Evolutionary conservation across 2,888 invertebrate genomes (phyloP).

Genomic region (Chrysodeixis includens): DNA sequence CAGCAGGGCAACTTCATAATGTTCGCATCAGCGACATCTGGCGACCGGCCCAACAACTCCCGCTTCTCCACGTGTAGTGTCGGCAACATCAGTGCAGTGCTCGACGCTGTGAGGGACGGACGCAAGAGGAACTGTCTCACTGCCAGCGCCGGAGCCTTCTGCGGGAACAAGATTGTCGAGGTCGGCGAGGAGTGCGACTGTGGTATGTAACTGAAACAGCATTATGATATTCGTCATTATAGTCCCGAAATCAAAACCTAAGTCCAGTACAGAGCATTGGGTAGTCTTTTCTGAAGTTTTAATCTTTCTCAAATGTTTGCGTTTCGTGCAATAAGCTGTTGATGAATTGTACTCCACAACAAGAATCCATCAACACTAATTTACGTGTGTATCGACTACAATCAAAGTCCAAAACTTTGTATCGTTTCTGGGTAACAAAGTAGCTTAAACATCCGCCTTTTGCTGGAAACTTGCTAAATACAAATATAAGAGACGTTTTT

Average conservation of each 20-base stretch:
- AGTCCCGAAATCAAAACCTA: background rate
- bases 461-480: too few species aligned
- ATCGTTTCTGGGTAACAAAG: too few species aligned
- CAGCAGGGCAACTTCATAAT: slow-evolving; percentile 99
- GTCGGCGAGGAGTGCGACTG: slow-evolving; percentile 99
- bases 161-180: slow-evolving; percentile 99
- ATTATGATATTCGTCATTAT: background rate
- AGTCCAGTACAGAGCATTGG: too few species aligned
- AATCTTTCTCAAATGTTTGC: too few species aligned
- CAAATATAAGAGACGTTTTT: too few species aligned
- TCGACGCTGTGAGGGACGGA: slow-evolving; percentile 97
- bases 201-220: slow-evolving; percentile 75
- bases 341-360: too few species aligned
- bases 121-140: slow-evolving; percentile 98
- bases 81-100: slow-evolving; percentile 97
- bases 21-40: slow-evolving; percentile 99
- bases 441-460: too few species aligned
- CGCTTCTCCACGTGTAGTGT: slow-evolving; percentile 98
- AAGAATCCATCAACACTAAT: too few species aligned
- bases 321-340: too few species aligned
- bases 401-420: too few species aligned
- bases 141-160: slow-evolving; percentile 97
- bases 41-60: slow-evolving; percentile 99
- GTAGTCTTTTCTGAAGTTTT: too few species aligned
- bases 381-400: too few species aligned